Evolutionary conservation across 2,797 vertebrate genomes (phyloP), one percentile per base, ranked within the genome.

Genomic region (Falco rusticolus): DNA sequence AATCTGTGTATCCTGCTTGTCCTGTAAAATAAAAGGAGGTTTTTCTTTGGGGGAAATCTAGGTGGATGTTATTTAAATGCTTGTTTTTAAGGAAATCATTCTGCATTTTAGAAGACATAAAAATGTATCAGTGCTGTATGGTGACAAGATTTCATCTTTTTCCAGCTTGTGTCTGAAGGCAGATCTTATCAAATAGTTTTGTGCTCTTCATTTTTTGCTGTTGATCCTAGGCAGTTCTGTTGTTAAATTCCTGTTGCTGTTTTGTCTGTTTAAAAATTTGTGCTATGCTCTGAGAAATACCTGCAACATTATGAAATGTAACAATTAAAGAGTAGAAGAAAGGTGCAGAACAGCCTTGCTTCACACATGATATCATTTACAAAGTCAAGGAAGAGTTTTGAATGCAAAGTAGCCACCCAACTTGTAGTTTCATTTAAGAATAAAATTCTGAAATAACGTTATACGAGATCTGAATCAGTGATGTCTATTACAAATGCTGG

Each of bases 401-500:
- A 88, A 93, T 95, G 95, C 94, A 86, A 87, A 96, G 92, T 37
- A 96, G 89, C 96, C 90, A 94, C 95, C 94, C 93, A 93, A 79
- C 72, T 87, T 4, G 86, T 65, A 4, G 89, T 14, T 95, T 96
- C 64, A 24, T 94, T 90, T 88, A 8, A 88, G 83, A 86, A 74
- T 57, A 95, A 95, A 92, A 92, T 66, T 90, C 34, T 50, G 84
- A 95, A 95, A 92, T 95, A 92, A 96, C 87, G 76, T 72, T 76
- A 75, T 63, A 60, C 5, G 41, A 95, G 92, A 82, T 88, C 50
- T 41, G 93, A 94, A 94, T 96, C 94, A 7, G 95, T 90, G 90
- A 94, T 93, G 96, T 91, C 96, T 91, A 3, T 95, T 91, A 80
- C 72, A 54, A 79, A 31, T 59, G 91, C 93, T 72, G 87, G 89